Conservation (phyloP, 2,888 invertebrate species). For the Nipponacmea schrenckii region DNA sequence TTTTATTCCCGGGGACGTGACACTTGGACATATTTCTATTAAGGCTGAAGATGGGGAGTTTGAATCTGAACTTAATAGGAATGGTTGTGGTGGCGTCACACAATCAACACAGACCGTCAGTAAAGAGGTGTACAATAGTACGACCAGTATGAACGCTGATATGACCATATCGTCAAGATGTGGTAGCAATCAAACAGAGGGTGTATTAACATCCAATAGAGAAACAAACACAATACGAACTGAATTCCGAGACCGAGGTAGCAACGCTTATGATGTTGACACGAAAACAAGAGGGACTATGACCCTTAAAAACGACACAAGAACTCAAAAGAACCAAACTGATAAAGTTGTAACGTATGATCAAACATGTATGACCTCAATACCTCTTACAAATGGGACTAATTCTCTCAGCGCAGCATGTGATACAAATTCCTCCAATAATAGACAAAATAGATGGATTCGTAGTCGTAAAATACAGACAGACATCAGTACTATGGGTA, state of each 20-base stretch:
- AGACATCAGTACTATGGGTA: conserved; percentile 28
- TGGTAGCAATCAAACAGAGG: conserved; percentile 26
- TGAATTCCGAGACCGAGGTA: conserved; percentile 21
- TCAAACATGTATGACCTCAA: conserved; percentile 13
- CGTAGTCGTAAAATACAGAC: conserved; percentile 35
- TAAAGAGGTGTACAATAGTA: background rate
- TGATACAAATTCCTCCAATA: conserved; percentile 16
- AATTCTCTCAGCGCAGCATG: conserved; percentile 17
- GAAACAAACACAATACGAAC: background rate
- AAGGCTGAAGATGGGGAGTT: background rate
- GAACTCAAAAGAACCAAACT: conserved; percentile 34
- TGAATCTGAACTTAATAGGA: background rate
- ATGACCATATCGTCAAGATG: background rate
- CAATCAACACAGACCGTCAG: background rate
- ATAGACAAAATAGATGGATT: conserved; percentile 21
- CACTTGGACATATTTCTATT: conserved; percentile 48
- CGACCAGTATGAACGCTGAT: conserved; percentile 10
- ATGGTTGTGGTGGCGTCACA: background rate
- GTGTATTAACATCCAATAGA: background rate
- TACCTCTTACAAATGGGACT: conserved; percentile 22
- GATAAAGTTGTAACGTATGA: conserved; percentile 19
- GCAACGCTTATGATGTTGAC: conserved; percentile 11
- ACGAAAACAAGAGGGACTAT: conserved; percentile 34
- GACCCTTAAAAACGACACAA: conserved; percentile 29
- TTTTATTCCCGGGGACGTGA: conserved; percentile 60